Evolutionary conservation across 2,888 invertebrate genomes (phyloP).

Genomic region (Dryobota labecula): DNA sequence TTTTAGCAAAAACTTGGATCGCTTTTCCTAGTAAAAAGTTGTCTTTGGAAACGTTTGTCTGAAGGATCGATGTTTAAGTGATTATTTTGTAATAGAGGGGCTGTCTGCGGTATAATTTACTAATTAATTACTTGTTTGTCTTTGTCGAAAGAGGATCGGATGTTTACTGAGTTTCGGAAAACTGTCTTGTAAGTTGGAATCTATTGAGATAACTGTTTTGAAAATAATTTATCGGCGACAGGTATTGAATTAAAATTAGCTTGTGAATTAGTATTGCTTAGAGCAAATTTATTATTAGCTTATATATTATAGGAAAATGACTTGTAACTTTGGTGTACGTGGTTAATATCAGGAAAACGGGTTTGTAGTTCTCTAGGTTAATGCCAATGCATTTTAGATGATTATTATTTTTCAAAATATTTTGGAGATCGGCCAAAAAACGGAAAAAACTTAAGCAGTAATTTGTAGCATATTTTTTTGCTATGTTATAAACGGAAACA

Average conservation of each 20-base stretch:
- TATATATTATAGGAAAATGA: neutral
- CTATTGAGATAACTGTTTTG: slow-evolving; percentile 41
- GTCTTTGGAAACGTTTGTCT: slow-evolving; percentile 22
- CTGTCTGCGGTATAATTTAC: slow-evolving; percentile 61
- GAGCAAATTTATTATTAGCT: neutral
- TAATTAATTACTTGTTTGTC: slow-evolving; percentile 73
- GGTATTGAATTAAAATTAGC: slow-evolving; percentile 22
- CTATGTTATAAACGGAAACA: slow-evolving; percentile 25
- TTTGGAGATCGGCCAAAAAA: neutral
- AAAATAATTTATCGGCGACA: slow-evolving; percentile 11
- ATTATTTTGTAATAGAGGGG: slow-evolving; percentile 52
- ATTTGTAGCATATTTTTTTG: slow-evolving; percentile 28
- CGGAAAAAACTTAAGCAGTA: neutral
- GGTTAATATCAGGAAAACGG: slow-evolving; percentile 15
- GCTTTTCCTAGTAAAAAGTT: slow-evolving; percentile 11
- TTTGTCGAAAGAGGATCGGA: slow-evolving; percentile 67
- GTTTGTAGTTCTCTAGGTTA: neutral
- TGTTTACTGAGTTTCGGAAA: slow-evolving; percentile 63
- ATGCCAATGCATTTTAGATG: neutral
- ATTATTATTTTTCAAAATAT: neutral
- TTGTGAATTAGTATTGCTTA: neutral
- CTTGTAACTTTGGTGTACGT: slow-evolving; percentile 8
- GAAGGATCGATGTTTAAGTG: slow-evolving; percentile 21
- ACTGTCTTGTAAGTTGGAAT: slow-evolving; percentile 43
- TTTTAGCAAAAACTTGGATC: no score